phyloP scores from a whole-genome alignment of 2,888 invertebrate genomes.

The Phytoseiulus persimilis region DNA sequence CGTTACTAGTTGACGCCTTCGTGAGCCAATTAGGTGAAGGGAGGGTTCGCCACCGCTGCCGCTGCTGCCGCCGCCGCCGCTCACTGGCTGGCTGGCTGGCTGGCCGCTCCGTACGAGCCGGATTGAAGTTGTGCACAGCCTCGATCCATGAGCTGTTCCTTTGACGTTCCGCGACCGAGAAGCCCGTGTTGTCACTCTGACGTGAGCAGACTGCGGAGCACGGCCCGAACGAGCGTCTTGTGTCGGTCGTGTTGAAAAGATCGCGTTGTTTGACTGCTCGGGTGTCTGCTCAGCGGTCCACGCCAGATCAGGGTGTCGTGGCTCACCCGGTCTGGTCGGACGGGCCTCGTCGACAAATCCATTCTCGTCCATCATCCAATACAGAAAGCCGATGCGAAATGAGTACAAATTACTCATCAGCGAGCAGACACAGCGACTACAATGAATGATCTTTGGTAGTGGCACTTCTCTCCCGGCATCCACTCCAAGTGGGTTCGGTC shows the following conservation, averaged over 20 bases:
- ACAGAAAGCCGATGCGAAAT: conserved; percentile 13
- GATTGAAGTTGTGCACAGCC: not conserved
- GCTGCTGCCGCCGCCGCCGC: not conserved
- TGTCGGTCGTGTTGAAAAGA: not conserved
- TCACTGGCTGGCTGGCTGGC: too few species aligned
- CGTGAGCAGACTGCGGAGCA: not conserved
- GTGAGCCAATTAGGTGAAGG: conserved; percentile 31
- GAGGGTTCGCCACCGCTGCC: not conserved
- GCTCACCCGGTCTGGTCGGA: not conserved
- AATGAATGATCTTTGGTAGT: not conserved
- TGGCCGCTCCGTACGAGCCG: not conserved
- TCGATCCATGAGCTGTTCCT: not conserved
- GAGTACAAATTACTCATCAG: conserved; percentile 31
- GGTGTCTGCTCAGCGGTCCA: not conserved
- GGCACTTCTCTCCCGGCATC: not conserved
- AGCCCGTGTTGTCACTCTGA: not conserved
- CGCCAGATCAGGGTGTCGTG: not conserved
- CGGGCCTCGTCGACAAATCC: conserved; percentile 5
- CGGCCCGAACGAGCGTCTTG: not conserved
- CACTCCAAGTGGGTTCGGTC: too few species aligned
- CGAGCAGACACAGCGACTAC: not conserved
- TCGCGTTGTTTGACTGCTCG: not conserved
- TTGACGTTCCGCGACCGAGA: not conserved
- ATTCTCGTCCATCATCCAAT: conserved; percentile 34
- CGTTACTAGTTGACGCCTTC: conserved; percentile 37